A percentile compares a stretch with the other conserved stretches of the same genome.
Evolutionary conservation across 2,888 invertebrate genomes (phyloP).

Genomic region (Eristalis intricaria): DNA sequence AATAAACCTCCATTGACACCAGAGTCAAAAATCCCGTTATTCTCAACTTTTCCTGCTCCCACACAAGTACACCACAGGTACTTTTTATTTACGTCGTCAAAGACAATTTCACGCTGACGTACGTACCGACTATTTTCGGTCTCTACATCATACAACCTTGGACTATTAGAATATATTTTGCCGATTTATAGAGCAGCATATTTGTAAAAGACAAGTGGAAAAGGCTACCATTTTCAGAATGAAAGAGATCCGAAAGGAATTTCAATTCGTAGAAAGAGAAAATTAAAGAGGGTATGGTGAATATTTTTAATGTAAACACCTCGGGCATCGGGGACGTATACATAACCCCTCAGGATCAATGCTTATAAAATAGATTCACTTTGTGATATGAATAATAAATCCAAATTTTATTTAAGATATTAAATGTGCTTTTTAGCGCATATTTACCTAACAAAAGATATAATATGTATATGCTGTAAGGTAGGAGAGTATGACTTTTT

Average conservation of each 20-base stretch:
- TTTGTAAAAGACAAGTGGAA: conserved; percentile 30
- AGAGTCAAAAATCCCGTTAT: conserved; percentile 3
- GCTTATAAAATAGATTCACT: neutral
- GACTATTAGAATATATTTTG: conserved; percentile 57
- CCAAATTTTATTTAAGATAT: neutral
- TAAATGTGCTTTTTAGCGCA: too few relatives aligned
- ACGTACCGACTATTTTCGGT: conserved; percentile 26
- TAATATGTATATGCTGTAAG: too few relatives aligned
- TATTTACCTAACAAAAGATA: neutral
- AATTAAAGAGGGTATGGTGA: conserved; percentile 55
- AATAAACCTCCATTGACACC: neutral
- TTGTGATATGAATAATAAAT: conserved; percentile 56
- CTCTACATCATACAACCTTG: conserved; percentile 63
- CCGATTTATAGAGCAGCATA: conserved; percentile 56
- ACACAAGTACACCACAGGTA: neutral
- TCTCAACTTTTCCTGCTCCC: neutral
- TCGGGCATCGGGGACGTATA: conserved; percentile 47
- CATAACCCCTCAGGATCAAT: conserved; percentile 17
- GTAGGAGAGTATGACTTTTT: too few relatives aligned
- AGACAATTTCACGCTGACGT: conserved; percentile 35
- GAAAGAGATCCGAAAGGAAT: conserved; percentile 18
- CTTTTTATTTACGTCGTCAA: conserved; percentile 29
- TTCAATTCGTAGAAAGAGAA: conserved; percentile 10
- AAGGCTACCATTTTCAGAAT: conserved; percentile 46
- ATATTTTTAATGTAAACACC: conserved; percentile 12